These are phyloP conservation scores for Candidula unifasciata DNA, from an alignment of 2,888 invertebrate species.

Conservation along the genomic window DNA sequence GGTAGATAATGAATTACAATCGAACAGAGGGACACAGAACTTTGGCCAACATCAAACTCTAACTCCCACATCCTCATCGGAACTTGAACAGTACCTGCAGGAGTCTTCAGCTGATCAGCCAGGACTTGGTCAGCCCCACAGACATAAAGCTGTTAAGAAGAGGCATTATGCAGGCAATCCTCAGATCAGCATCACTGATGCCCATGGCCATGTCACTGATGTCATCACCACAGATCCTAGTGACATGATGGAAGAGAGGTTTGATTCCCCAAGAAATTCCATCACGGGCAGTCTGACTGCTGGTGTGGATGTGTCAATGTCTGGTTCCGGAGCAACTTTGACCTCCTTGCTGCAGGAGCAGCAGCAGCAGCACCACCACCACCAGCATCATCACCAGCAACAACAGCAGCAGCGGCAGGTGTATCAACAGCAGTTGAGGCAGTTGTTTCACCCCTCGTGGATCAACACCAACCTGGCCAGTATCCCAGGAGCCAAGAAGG, in stretches of 20 bases:
- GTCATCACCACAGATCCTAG: slow-evolving; percentile 57
- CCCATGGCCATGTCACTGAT: slow-evolving; percentile 83
- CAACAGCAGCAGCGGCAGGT: slow-evolving; percentile 36
- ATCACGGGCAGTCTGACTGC: slow-evolving; percentile 26
- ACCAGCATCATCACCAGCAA: slow-evolving; percentile 40
- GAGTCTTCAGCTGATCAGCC: slow-evolving; percentile 11
- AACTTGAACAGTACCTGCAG: slow-evolving; percentile 28
- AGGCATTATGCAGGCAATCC: slow-evolving; percentile 81
- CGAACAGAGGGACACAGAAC: slow-evolving; percentile 56
- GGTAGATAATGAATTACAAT: slow-evolving; percentile 55
- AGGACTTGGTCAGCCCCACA: slow-evolving; percentile 18
- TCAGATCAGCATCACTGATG: slow-evolving; percentile 94
- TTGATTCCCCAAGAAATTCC: slow-evolving; percentile 17
- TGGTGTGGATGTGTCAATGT: slow-evolving; percentile 49
- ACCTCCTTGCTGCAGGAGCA: slow-evolving; percentile 50
- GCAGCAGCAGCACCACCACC: slow-evolving; percentile 38
- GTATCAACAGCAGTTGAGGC: slow-evolving; percentile 27
- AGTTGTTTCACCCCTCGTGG: slow-evolving; percentile 40
- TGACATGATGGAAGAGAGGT: slow-evolving; percentile 40
- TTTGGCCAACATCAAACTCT: slow-evolving; percentile 29
- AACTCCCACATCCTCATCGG: slow-evolving; percentile 46
- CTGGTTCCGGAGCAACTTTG: slow-evolving; percentile 52
- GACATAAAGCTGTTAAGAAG: slow-evolving; percentile 42
- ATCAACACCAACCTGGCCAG: slow-evolving; percentile 66
- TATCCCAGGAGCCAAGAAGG: slow-evolving; percentile 57